Conservation (phyloP, 2,888 invertebrate genomes). For the Theodoxus fluviatilis region DNA sequence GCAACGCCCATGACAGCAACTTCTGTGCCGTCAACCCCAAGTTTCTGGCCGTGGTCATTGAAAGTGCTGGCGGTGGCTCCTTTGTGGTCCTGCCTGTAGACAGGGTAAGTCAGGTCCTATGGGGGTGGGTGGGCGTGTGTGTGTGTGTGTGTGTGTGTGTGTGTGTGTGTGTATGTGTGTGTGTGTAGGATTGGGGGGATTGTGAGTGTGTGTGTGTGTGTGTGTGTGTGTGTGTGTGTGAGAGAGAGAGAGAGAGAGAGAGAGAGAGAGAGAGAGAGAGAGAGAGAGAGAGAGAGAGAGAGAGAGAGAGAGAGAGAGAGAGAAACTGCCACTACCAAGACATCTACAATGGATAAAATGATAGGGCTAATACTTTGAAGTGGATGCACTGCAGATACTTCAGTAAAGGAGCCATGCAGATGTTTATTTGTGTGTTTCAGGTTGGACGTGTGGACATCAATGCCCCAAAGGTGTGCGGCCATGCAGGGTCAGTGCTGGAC, state of each 20-base stretch:
- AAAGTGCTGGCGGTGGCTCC: slow-evolving; percentile 86
- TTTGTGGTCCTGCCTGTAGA: slow-evolving; percentile 91
- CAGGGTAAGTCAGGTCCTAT: slow-evolving; percentile 73
- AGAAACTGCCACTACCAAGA: too few relatives aligned
- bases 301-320: too few relatives aligned
- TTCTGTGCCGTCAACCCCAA: slow-evolving; percentile 99
- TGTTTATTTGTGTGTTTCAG: slow-evolving; percentile 69
- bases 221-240: background rate
- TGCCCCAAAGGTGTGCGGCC: slow-evolving; percentile 92
- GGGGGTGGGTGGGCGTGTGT: background rate
- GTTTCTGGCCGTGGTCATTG: slow-evolving; percentile 95
- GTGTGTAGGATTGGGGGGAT: background rate
- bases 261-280: too few relatives aligned
- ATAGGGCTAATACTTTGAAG: too few relatives aligned
- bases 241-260: too few relatives aligned
- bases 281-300: too few relatives aligned
- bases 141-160: background rate
- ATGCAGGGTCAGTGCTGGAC: slow-evolving; percentile 94
- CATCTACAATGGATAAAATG: too few relatives aligned
- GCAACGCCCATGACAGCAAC: slow-evolving; percentile 94
- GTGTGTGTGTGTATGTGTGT: background rate
- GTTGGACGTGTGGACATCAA: slow-evolving; percentile 93
- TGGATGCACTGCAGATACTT: too few relatives aligned
- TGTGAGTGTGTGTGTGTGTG: slow-evolving; percentile 9
- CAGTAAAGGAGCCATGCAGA: too few relatives aligned